Evolutionary conservation across 2,888 invertebrate species (phyloP).

Genomic region (Athripsodes cinereus): DNA sequence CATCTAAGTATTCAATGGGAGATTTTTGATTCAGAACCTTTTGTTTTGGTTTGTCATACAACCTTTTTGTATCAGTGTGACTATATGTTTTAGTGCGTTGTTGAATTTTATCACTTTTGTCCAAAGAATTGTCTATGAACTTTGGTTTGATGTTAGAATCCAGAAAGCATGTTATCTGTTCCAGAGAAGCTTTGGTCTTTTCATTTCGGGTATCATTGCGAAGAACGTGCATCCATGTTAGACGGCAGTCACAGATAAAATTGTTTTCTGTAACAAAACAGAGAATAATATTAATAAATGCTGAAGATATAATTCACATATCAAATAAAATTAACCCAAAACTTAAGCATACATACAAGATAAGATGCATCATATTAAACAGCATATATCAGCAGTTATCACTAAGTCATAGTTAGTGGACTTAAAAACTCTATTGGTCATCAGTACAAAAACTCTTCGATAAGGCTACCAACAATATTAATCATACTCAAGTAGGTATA

Average conservation of each 20-base stretch:
- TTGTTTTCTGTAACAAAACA: slow-evolving; percentile 64
- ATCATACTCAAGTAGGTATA: too few relatives aligned
- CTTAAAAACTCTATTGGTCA: too few relatives aligned
- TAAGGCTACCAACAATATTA: too few relatives aligned
- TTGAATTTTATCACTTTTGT: slow-evolving; percentile 29
- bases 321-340: not conserved
- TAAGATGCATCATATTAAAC: too few relatives aligned
- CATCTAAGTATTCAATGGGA: slow-evolving; percentile 20
- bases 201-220: slow-evolving; percentile 69
- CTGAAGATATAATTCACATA: not conserved
- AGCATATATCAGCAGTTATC: too few relatives aligned
- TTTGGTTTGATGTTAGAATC: slow-evolving; percentile 42
- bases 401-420: too few relatives aligned
- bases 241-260: slow-evolving; percentile 76
- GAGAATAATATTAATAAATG: slow-evolving; percentile 8
- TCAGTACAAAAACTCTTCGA: too few relatives aligned
- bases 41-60: slow-evolving; percentile 14
- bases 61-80: slow-evolving; percentile 32
- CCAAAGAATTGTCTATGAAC: slow-evolving; percentile 36
- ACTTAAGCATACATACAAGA: too few relatives aligned
- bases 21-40: slow-evolving; percentile 21
- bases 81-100: slow-evolving; percentile 40
- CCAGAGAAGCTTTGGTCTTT: slow-evolving; percentile 61
- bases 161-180: slow-evolving; percentile 65
- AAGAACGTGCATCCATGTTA: slow-evolving; percentile 73